phyloP scores from a whole-genome alignment of 2,797 vertebrate species.

The Poecilia wingei region DNA sequence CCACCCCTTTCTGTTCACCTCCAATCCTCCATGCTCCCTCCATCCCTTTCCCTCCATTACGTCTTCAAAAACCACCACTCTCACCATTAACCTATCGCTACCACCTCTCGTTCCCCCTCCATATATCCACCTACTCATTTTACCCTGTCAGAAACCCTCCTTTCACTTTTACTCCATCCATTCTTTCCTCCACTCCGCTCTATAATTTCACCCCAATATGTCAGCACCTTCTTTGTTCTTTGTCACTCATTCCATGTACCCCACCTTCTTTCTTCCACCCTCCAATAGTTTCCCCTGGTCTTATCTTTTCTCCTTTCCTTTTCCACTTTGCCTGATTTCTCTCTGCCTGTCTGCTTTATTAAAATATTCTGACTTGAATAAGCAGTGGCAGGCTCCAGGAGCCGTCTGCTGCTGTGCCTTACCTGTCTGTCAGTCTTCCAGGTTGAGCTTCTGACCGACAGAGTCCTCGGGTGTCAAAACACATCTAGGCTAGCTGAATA shows the following conservation, averaged over 20 bases:
- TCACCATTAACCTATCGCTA: constrained; percentile 74
- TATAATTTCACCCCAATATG: constrained; percentile 78
- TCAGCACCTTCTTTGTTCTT: constrained; percentile 78
- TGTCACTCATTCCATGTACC: constrained; percentile 73
- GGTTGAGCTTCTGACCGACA: constrained; percentile 67
- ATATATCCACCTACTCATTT: constrained; percentile 73
- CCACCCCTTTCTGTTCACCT: constrained; percentile 77
- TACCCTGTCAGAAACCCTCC: constrained; percentile 72
- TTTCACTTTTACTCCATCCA: constrained; percentile 70
- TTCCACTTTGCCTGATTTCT: constrained; percentile 62
- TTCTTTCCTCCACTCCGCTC: constrained; percentile 60
- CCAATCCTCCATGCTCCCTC: constrained; percentile 63
- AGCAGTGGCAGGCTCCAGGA: constrained; percentile 66
- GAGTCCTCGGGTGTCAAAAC: constrained; percentile 61
- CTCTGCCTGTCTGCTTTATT: constrained; percentile 76
- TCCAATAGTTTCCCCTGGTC: constrained; percentile 57
- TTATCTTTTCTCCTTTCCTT: constrained; percentile 59
- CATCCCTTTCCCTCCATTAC: constrained; percentile 47
- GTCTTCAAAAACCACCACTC: constrained; percentile 56
- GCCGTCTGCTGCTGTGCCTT: constrained; percentile 51
- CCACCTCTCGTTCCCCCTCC: constrained; percentile 61
- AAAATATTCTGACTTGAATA: constrained; percentile 79
- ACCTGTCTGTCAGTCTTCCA: constrained; percentile 65
- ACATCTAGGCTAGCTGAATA: constrained; percentile 20
- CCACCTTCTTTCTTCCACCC: constrained; percentile 63